Conservation (phyloP, 2,888 invertebrate species). For the Xylocampa areola region DNA sequence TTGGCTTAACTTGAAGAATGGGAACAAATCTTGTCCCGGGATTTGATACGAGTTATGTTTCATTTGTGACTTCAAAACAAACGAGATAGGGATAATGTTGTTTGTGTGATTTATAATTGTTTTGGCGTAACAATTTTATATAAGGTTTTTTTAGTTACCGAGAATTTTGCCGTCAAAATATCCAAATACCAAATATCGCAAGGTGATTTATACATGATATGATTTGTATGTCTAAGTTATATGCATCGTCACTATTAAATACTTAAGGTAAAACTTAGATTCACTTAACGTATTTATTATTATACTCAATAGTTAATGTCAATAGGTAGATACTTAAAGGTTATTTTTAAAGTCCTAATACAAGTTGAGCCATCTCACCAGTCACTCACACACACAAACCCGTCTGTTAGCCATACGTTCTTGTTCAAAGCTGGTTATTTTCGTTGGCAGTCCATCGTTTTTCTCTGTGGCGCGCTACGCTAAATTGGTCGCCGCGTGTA, state of each 20-base stretch:
- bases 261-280: no score
- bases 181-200: no score
- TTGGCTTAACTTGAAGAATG: conserved; percentile 88
- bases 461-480: conserved; percentile 55
- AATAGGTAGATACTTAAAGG: no score
- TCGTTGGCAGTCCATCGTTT: conserved; percentile 41
- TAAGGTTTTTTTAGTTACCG: no score
- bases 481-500: conserved; percentile 67
- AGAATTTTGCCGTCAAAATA: no score
- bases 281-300: no score
- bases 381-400: conserved; percentile 6
- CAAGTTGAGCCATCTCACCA: background rate
- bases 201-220: no score
- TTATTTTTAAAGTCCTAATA: background rate
- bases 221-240: no score
- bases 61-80: conserved; percentile 67
- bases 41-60: conserved; percentile 76
- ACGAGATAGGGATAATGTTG: conserved; percentile 64
- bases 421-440: conserved; percentile 48
- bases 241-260: no score
- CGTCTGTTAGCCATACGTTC: conserved; percentile 12
- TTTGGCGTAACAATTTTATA: conserved; percentile 1
- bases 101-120: conserved; percentile 47
- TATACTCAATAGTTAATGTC: no score
- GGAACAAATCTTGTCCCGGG: conserved; percentile 69